Evolutionary conservation across 1,140 invertebrate species (phyloP), one percentile per base, ranked within the genome.

Genomic region (Drosophila mayri): DNA sequence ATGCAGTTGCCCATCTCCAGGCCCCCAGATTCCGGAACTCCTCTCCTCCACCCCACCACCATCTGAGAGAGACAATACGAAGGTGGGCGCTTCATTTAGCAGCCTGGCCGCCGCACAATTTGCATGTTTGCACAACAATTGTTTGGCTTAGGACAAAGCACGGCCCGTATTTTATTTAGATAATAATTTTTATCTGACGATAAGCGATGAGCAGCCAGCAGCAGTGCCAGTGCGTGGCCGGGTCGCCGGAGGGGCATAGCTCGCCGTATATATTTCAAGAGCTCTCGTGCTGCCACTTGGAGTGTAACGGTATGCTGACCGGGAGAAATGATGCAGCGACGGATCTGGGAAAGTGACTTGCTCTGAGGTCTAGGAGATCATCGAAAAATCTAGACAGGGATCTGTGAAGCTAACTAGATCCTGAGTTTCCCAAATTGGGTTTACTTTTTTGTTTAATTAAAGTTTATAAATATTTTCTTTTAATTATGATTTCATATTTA

Each of bases 61-160:
- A 22, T 22, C 22, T 22, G 22, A 22, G 22, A 18, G 57, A 57
- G 59, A 47, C 80, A 88, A 90, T 90, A 81, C 83, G 65, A 79
- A 90, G 81, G 84, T 84, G 85, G 80, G 81, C 85, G 77, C 77
- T 90, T 90, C 80, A 88, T 90, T 90, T 88, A 84, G 85, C 85
- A 75, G 78, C 55, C 62, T 81, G 28, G 60, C 60, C 78, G 68
- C 68, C 81, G 65, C 74, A 84, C 76, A 91, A 88, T 91, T 91
- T 91, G 88, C 88, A 91, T 91, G 88, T 91, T 91, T 91, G 80
- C 83, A 81, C 77, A 91, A 88, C 84, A 90, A 90, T 90, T 90
- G 86, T 86, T 90, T 85, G 81, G 81, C 74, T 79, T 80, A 55
- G 72, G 71, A 88, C 80, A 78, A 87, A 87, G 84, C 80, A 74